Base-by-base conservation (phyloP, 2,888 invertebrate genomes). In the Lumbricus terrestris region DNA sequence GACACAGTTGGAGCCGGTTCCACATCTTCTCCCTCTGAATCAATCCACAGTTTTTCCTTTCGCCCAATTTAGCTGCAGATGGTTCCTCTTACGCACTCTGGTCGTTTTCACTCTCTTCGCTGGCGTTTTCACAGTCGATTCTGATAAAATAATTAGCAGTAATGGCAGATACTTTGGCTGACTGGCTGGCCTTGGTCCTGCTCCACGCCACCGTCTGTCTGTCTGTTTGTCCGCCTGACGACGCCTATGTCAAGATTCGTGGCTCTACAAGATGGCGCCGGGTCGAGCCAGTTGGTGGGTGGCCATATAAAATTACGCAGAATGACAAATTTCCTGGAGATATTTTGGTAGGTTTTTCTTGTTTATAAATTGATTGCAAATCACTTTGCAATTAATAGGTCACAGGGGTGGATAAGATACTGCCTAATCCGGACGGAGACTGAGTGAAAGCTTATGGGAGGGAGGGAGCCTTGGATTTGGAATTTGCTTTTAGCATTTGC, bases 121-220 rank as follows among this genome's bases (percentile, higher is more conserved):
- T n/a, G 69, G 69, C 69, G 69, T 69, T 69, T 69, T 69, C 69
- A 69, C 69, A 69, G 69, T 69, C 69, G 69, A 69, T 69, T 69
- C n/a, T 29, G 69, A 69, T 69, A 69, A 69, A 69, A 69, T 69
- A 69, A 69, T 69, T 69, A 69, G 69, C 69, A 69, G 69, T 69
- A 69, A 69, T 69, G 69, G 69, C 69, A 69, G 69, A 69, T 69
- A 69, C 69, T 69, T 69, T 69, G 69, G 29, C 69, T n/a, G 69
- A 18, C 20, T 47, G 47, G 11, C 42, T 15, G 2, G 42, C 42
- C 42, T 6, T 54, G 18, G 69, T 69, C 16, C 29, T 69, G 13
- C 69, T 69, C n/a, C 29, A 29, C 16, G 69, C 69, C 69, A 5
- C 1, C 69, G n/a, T 69, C n/a, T 11, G 69, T 69, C 69, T n/a